Percentiles rank a stretch among this genome's conserved stretches.
These are phyloP conservation scores for Eclectus roratus DNA, from an alignment of 2,113 vertebrate genomes.

Conservation along the genomic window DNA sequence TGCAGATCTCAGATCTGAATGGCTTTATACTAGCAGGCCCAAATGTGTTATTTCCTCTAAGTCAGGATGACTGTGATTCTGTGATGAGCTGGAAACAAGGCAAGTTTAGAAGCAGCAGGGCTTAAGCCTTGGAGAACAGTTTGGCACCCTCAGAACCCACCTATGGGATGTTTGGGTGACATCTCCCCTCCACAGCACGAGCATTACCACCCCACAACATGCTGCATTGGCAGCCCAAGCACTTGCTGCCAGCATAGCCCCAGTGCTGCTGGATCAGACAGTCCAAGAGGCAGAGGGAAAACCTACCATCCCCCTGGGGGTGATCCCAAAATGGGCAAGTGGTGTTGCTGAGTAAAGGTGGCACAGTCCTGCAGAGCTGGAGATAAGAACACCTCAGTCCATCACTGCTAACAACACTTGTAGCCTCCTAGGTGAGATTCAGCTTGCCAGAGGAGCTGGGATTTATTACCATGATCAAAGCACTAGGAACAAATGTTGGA, in stretches of 20 bases:
- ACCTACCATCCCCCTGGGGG: background rate
- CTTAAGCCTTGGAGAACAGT: background rate
- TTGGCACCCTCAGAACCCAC: background rate
- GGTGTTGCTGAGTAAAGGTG: background rate
- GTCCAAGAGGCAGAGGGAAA: background rate
- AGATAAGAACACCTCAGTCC: background rate
- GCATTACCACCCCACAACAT: background rate
- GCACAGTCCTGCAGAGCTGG: background rate
- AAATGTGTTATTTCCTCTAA: background rate
- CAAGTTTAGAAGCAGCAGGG: background rate
- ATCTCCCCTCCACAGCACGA: background rate
- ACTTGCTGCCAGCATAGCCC: background rate
- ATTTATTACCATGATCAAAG: background rate
- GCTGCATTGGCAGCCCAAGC: background rate
- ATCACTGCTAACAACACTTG: background rate
- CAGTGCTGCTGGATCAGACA: background rate
- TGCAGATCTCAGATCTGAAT: background rate
- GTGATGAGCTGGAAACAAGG: background rate
- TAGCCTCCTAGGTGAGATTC: background rate
- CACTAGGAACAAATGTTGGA: background rate
- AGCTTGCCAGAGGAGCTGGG: background rate
- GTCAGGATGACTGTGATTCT: too few species aligned
- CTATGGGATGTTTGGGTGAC: background rate
- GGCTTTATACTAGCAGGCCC: background rate
- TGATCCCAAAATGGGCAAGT: background rate